These are phyloP conservation scores for Cosmorhoe ocellata DNA, from an alignment of 2,888 invertebrate genomes.

Conservation along the genomic window DNA sequence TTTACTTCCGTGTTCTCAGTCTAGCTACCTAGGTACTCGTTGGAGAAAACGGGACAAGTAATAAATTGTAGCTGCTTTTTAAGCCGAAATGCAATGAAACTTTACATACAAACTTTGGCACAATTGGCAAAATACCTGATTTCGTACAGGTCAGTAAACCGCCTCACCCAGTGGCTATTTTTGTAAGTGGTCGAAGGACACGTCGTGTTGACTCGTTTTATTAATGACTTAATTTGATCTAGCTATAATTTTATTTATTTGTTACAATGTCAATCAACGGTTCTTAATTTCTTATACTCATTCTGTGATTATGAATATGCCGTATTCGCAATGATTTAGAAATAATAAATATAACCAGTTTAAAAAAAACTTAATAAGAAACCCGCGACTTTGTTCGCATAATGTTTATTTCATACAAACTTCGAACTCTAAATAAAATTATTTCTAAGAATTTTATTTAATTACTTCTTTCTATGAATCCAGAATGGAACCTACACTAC, in stretches of 20 bases:
- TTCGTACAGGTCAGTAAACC: conserved; percentile 24
- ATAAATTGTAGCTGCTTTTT: too few relatives aligned
- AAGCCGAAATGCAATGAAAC: too few relatives aligned
- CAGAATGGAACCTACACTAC: too few relatives aligned
- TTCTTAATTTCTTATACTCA: conserved; percentile 13
- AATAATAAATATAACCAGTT: too few relatives aligned
- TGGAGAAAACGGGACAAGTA: too few relatives aligned
- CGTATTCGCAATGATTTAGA: not conserved
- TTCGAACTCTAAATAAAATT: too few relatives aligned
- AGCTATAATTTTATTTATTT: conserved; percentile 17
- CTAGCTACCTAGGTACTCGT: not conserved
- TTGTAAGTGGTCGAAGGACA: conserved; percentile 14
- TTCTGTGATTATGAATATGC: conserved; percentile 4
- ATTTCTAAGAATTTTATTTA: too few relatives aligned
- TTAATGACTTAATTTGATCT: conserved; percentile 24
- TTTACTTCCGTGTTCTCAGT: conserved; percentile 40
- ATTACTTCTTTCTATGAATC: too few relatives aligned
- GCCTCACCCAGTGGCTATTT: conserved; percentile 10
- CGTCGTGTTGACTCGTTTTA: conserved; percentile 22
- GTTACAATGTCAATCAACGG: conserved; percentile 22
- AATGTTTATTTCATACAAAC: too few relatives aligned
- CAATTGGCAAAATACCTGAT: not conserved
- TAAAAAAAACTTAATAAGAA: too few relatives aligned
- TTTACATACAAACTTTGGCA: not conserved
- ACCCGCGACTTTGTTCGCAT: too few relatives aligned